Percentiles rank a stretch among this genome's conserved stretches.
Evolutionary conservation across 2,888 invertebrate species (phyloP).

Genomic region (Aspidiotus rigidus): DNA sequence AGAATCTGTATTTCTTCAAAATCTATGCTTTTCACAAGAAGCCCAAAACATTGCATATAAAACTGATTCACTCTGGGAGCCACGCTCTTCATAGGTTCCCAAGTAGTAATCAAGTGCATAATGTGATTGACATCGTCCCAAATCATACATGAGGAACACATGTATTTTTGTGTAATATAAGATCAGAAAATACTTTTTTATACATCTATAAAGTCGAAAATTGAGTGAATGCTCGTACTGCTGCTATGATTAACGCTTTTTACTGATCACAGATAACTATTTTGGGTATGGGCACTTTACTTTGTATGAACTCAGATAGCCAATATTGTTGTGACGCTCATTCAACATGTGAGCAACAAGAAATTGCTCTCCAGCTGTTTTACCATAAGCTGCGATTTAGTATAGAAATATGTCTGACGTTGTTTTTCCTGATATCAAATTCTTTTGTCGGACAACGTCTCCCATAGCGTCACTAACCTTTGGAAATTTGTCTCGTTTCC

Average conservation of each 20-base stretch:
- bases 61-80: too few species aligned
- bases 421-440: background rate
- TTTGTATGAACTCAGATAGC: constrained; percentile 12
- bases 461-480: constrained; percentile 18
- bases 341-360: constrained; percentile 15
- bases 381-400: constrained; percentile 6
- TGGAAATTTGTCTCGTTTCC: background rate
- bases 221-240: constrained; percentile 12
- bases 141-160: too few species aligned
- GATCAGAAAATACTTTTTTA: background rate
- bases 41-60: too few species aligned
- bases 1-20: too few species aligned
- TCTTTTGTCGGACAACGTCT: constrained; percentile 9
- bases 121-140: too few species aligned
- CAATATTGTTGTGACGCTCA: constrained; percentile 12
- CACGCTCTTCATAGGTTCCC: too few species aligned
- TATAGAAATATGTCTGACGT: constrained; percentile 18
- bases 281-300: constrained; percentile 16
- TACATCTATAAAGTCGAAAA: constrained; percentile 12
- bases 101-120: too few species aligned
- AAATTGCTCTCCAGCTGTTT: constrained; percentile 1
- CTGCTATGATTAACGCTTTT: constrained; percentile 1
- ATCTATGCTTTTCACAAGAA: too few species aligned
- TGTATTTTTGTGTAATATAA: too few species aligned
- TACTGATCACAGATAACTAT: constrained; percentile 14